Evolutionary conservation across 2,888 invertebrate species (phyloP).

Genomic region (Drepanosiphum platanoidis): DNA sequence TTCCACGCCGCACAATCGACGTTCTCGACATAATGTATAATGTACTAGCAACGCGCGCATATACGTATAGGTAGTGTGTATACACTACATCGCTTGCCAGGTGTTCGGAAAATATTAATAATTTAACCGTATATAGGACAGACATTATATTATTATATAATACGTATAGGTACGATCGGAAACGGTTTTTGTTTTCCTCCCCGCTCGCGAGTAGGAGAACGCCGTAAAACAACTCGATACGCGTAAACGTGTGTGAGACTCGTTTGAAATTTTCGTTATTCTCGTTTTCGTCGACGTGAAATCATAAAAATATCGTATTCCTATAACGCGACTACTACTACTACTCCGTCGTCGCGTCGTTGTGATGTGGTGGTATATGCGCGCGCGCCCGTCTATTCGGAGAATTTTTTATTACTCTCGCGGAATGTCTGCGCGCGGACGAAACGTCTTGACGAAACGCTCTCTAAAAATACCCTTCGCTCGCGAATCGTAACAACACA

Average conservation of each 20-base stretch:
- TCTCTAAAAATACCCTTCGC: neutral
- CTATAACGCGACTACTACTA: neutral
- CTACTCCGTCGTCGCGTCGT: neutral
- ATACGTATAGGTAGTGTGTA: too few relatives aligned
- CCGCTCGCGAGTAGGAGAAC: neutral
- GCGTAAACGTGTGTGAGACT: neutral
- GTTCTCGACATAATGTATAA: neutral
- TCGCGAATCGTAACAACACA: too few relatives aligned
- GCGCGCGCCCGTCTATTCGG: neutral
- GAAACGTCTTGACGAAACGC: neutral
- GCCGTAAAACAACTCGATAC: neutral
- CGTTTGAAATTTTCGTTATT: neutral
- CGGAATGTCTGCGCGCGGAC: neutral
- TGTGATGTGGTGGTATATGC: too few relatives aligned
- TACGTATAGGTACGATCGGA: constrained; percentile 11
- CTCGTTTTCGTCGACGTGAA: neutral
- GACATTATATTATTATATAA: too few relatives aligned
- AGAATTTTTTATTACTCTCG: neutral
- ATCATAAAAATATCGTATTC: neutral
- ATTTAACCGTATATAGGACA: constrained; percentile 24
- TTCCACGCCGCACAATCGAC: neutral
- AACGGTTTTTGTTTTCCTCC: neutral
- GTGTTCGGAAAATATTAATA: constrained; percentile 30
- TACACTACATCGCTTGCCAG: neutral
- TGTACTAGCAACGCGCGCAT: neutral